A percentile compares a stretch with the other conserved stretches of the same genome.
Evolutionary conservation across 1,140 invertebrate species (phyloP).

Genomic region (Mylabris phalerata): DNA sequence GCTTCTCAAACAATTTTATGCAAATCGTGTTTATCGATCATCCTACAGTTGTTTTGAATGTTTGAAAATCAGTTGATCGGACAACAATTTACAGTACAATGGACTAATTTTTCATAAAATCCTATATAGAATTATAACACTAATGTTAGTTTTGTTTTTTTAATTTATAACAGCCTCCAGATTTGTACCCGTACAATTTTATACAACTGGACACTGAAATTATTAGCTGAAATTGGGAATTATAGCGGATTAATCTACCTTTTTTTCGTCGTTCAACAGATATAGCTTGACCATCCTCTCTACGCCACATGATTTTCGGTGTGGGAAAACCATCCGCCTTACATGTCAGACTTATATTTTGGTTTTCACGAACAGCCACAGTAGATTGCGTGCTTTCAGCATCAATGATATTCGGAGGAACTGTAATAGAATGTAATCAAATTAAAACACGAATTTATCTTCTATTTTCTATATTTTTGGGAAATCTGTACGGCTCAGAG

Average conservation of each 20-base stretch:
- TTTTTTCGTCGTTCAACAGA: slow-evolving; percentile 72
- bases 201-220: too few relatives aligned
- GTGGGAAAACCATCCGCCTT: slow-evolving; percentile 82
- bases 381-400: slow-evolving; percentile 77
- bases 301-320: slow-evolving; percentile 83
- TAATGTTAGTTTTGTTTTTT: too few relatives aligned
- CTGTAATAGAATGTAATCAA: slow-evolving; percentile 46
- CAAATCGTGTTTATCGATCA: too few relatives aligned
- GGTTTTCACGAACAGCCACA: slow-evolving; percentile 80
- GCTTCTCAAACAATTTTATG: too few relatives aligned
- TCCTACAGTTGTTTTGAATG: too few relatives aligned
- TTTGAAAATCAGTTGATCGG: too few relatives aligned
- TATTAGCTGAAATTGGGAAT: background rate
- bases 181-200: too few relatives aligned
- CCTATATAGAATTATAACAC: too few relatives aligned
- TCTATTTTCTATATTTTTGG: background rate
- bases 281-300: slow-evolving; percentile 82
- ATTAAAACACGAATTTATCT: slow-evolving; percentile 15
- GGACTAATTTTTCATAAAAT: too few relatives aligned
- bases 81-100: too few relatives aligned
- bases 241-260: slow-evolving; percentile 50
- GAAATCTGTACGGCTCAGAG: too few relatives aligned
- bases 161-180: too few relatives aligned
- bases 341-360: slow-evolving; percentile 83
- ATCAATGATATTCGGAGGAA: slow-evolving; percentile 84